Percentiles rank a stretch among this genome's conserved stretches.
Conservation (phyloP, 2,113 vertebrate genomes). For the Ophthalmolycus amberensis region DNA sequence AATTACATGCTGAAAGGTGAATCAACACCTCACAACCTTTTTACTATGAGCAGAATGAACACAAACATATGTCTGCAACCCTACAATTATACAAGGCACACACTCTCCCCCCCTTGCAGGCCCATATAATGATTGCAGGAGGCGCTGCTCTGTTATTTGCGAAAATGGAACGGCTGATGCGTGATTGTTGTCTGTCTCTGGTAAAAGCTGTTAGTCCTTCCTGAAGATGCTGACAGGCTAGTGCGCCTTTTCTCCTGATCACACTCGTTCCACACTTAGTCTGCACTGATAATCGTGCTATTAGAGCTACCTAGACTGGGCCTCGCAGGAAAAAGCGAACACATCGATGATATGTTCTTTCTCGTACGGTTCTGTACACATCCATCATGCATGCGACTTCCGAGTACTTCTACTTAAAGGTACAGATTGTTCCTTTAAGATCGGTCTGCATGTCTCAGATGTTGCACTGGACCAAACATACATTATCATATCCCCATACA, state of each 20-base stretch:
- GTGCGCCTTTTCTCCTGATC: slow-evolving; percentile 30
- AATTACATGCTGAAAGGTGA: slow-evolving; percentile 78
- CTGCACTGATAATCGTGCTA: slow-evolving; percentile 27
- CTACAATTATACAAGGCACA: slow-evolving; percentile 72
- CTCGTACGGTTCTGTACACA: background rate
- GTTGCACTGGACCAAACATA: background rate
- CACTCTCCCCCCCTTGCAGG: slow-evolving; percentile 28
- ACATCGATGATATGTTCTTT: background rate
- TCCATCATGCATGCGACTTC: background rate
- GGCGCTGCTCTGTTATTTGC: slow-evolving; percentile 71
- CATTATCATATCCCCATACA: background rate
- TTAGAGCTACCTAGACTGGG: slow-evolving; percentile 41
- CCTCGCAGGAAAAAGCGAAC: slow-evolving; percentile 2
- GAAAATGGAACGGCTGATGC: slow-evolving; percentile 68
- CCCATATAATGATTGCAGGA: slow-evolving; percentile 63
- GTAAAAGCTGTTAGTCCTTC: slow-evolving; percentile 54
- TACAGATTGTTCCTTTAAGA: slow-evolving; percentile 11
- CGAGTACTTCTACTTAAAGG: background rate
- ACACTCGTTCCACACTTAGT: slow-evolving; percentile 32
- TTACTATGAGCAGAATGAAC: slow-evolving; percentile 70
- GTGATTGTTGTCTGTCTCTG: slow-evolving; percentile 68
- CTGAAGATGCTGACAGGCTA: slow-evolving; percentile 44
- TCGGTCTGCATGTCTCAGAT: background rate
- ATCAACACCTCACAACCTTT: slow-evolving; percentile 72
- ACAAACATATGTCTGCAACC: slow-evolving; percentile 72